phyloP scores from a whole-genome alignment of 2,888 invertebrate genomes.

The Brachypalpus laphriformis region DNA sequence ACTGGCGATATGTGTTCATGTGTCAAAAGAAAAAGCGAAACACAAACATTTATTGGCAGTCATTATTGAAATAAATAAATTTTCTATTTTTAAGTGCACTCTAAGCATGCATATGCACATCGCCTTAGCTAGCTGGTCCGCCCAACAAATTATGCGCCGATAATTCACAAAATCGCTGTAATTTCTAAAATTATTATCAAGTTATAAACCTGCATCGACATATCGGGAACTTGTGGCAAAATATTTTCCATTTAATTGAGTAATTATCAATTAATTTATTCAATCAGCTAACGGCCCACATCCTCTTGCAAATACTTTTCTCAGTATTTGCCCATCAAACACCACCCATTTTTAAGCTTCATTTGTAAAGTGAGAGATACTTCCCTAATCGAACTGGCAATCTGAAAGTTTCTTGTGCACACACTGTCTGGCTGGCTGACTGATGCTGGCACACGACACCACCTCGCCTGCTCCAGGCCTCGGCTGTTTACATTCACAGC shows the following conservation, averaged over 20 bases:
- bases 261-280: conserved; percentile 5
- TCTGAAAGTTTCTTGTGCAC: not conserved
- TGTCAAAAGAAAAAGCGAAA: not conserved
- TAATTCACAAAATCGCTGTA: not conserved
- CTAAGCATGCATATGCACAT: not conserved
- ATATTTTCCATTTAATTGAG: conserved; percentile 11
- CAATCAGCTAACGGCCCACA: not conserved
- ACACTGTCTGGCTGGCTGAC: not conserved
- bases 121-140: not conserved
- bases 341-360: not conserved
- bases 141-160: not conserved
- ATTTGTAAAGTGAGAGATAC: not conserved
- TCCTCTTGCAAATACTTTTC: too few relatives aligned
- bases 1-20: not conserved
- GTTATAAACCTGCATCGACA: not conserved
- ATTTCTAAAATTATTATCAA: not conserved
- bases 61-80: not conserved
- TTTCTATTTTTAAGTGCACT: conserved; percentile 1
- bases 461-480: not conserved
- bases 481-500: conserved; percentile 24
- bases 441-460: conserved; percentile 32
- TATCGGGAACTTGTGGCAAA: not conserved
- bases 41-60: not conserved
- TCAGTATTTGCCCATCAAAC: not conserved
- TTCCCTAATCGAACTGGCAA: not conserved